Base-by-base conservation (phyloP, 1,140 invertebrate genomes). In the Ooceraea biroi region DNA sequence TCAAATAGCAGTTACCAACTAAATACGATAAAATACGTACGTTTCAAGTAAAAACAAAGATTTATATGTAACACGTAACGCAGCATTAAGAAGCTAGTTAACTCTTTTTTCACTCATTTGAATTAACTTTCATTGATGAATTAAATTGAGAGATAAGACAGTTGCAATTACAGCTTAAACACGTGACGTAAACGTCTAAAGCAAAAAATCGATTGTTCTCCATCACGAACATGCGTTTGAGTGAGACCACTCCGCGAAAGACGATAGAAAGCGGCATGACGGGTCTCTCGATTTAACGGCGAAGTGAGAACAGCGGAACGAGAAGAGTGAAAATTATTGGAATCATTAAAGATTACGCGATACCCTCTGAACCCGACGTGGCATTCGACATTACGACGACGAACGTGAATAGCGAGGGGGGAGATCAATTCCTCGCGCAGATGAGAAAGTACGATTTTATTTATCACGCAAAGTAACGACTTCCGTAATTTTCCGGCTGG, bases 371-470 rank as follows among this genome's bases (percentile, higher is more conserved):
- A 91, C 90, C 85, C 82, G 36, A 69, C 61, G 58, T 41, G 84
- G 69, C 86, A 61, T 57, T 60, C 74, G 87, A 87, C 85, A 90
- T 86, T 90, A 88, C 88, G 82, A 69, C 46, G 27, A 30, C 19
- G n/a, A n/a, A n/a, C 44, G 61, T 73, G 58, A 27, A 65, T 55
- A 65, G 84, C 82, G n/a, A n/a, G n/a, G n/a, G 85, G 82, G 78
- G 85, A 88, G 73, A 86, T 88, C 84, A 87, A 90, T 91, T 90
- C 89, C 76, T 88, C 88, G 76, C 85, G 55, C 46, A 65, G 22
- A n/a, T 82, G 78, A 85, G 89, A 91, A 92, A 91, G 90, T 90
- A 58, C 83, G 60, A 91, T 91, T 89, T 86, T 87, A 89, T 91
- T 91, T 90, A 91, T 91, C 78, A 77, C 85, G 80, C 36, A 80